Evolutionary conservation across 2,888 invertebrate genomes (phyloP).

Genomic region (Cryptus armator): DNA sequence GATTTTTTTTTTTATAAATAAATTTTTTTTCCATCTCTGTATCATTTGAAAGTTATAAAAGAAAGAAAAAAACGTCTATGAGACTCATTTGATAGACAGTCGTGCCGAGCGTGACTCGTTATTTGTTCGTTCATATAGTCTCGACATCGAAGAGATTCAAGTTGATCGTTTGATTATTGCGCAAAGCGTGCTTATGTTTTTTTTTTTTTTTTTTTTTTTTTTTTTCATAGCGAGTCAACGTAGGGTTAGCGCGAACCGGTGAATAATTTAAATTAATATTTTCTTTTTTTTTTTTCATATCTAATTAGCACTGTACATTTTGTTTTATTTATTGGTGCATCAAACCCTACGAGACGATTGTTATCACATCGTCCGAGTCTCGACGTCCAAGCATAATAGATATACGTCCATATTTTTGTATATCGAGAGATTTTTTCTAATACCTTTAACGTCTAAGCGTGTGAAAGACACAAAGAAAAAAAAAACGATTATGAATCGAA

Average conservation of each 20-base stretch:
- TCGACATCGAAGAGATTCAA: slow-evolving; percentile 37
- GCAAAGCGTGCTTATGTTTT: slow-evolving; percentile 52
- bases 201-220: slow-evolving; percentile 33
- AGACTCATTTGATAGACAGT: slow-evolving; percentile 52
- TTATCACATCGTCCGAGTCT: slow-evolving; percentile 44
- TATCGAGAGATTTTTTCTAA: slow-evolving; percentile 81
- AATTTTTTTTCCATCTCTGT: slow-evolving; percentile 27
- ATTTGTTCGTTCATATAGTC: slow-evolving; percentile 40
- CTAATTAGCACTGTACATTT: slow-evolving; percentile 3
- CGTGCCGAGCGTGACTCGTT: slow-evolving; percentile 61
- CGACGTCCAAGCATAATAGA: slow-evolving; percentile 57
- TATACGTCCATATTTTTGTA: slow-evolving; percentile 83
- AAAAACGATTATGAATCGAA: background rate
- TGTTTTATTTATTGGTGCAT: slow-evolving; percentile 18
- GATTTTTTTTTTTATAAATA: background rate
- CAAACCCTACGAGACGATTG: slow-evolving; percentile 46
- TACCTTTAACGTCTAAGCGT: slow-evolving; percentile 78
- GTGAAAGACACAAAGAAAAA: slow-evolving; percentile 72
- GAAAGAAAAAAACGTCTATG: slow-evolving; percentile 35
- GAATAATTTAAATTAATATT: slow-evolving; percentile 38
- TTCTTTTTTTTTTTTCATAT: slow-evolving; percentile 12
- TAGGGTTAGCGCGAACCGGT: slow-evolving; percentile 20
- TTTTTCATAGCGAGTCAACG: slow-evolving; percentile 30
- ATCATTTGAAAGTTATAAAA: slow-evolving; percentile 19
- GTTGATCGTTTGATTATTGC: slow-evolving; percentile 53